phyloP scores from a whole-genome alignment of 2,888 invertebrate species.

The Mythimna albipuncta region DNA sequence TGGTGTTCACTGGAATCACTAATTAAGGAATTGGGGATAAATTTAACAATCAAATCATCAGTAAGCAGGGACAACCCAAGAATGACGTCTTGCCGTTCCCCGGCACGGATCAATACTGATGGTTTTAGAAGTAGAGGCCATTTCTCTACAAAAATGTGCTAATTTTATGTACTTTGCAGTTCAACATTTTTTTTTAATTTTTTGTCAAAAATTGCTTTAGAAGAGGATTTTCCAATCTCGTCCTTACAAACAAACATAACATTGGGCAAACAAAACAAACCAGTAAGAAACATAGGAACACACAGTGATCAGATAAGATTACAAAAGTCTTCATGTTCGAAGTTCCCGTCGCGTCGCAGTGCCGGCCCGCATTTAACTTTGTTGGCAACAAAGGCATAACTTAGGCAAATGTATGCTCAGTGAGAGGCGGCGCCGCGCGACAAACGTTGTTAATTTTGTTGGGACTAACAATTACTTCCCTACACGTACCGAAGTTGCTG shows the following conservation, averaged over 20 bases:
- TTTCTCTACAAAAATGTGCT: too few relatives aligned
- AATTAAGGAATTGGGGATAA: too few relatives aligned
- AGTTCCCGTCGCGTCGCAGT: conserved; percentile 8
- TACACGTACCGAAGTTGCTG: background rate
- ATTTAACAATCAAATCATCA: too few relatives aligned
- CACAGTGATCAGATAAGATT: conserved; percentile 11
- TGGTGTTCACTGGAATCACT: too few relatives aligned
- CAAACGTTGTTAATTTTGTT: conserved; percentile 48
- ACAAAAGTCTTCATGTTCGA: conserved; percentile 9
- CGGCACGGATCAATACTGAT: too few relatives aligned
- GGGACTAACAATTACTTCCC: conserved; percentile 48
- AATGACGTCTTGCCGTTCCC: too few relatives aligned
- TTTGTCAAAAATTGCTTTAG: background rate
- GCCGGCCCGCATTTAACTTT: conserved; percentile 13
- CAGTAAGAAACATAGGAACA: background rate
- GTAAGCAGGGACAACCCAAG: too few relatives aligned
- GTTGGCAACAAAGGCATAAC: conserved; percentile 46
- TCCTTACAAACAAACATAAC: background rate
- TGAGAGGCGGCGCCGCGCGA: conserved; percentile 14
- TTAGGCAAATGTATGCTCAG: conserved; percentile 29
- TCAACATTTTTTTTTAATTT: too few relatives aligned
- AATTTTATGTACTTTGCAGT: too few relatives aligned
- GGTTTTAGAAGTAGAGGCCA: too few relatives aligned
- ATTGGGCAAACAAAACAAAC: conserved; percentile 12
- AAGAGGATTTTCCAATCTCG: background rate